Evolutionary conservation across 2,888 invertebrate genomes (phyloP).

Genomic region (Drosophila mettleri): DNA sequence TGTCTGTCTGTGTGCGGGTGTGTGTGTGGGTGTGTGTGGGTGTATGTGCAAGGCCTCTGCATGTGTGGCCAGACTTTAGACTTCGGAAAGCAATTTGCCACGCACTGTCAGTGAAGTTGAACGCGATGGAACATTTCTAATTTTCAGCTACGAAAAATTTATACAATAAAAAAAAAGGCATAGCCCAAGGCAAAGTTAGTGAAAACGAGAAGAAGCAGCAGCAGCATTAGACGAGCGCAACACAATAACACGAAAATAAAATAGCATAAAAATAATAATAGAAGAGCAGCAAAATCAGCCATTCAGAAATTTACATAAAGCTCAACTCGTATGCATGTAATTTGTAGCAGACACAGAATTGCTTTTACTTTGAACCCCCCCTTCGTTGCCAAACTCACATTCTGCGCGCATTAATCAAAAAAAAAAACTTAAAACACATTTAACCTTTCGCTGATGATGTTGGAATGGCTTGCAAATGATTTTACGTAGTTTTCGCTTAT

Average conservation of each 20-base stretch:
- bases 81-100: conserved; percentile 81
- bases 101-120: conserved; percentile 81
- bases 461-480: conserved; percentile 18
- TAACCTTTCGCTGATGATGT: neutral
- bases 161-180: conserved; percentile 69
- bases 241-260: neutral
- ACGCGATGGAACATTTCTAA: conserved; percentile 79
- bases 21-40: conserved; percentile 26
- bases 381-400: neutral
- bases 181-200: conserved; percentile 35
- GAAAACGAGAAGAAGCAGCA: neutral
- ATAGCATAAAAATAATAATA: conserved; percentile 18
- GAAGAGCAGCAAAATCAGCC: conserved; percentile 27
- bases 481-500: neutral
- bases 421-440: conserved; percentile 18
- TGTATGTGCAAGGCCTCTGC: conserved; percentile 23
- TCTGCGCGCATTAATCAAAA: conserved; percentile 24
- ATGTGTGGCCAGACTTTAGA: conserved; percentile 61
- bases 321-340: conserved; percentile 55
- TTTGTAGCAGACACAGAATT: conserved; percentile 60
- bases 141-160: conserved; percentile 80
- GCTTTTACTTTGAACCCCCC: conserved; percentile 38
- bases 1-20: conserved; percentile 20
- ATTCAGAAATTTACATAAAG: conserved; percentile 69
- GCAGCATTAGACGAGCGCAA: neutral